phyloP scores from a whole-genome alignment of 2,888 invertebrate genomes.

The Pachymerium ferrugineum region DNA sequence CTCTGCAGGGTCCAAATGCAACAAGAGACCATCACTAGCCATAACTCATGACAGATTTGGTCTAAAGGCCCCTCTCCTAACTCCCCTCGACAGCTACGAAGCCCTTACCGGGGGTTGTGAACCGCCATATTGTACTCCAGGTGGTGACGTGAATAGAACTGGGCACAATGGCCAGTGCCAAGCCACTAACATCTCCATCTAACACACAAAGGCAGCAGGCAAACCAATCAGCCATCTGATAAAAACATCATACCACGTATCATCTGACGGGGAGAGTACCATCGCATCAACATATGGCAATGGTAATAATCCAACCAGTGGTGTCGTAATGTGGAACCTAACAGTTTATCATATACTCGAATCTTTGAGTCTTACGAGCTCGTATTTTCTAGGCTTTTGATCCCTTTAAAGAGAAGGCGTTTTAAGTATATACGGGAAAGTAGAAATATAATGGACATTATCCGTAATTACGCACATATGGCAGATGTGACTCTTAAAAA shows the following conservation, averaged over 20 bases:
- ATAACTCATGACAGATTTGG: conserved; percentile 14
- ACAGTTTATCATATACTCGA: no score
- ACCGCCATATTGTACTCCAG: conserved; percentile 17
- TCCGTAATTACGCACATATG: no score
- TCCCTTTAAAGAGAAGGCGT: no score
- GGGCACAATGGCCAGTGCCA: conserved; percentile 12
- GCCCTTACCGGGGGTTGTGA: neutral
- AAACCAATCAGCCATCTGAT: conserved; percentile 14
- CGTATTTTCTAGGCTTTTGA: neutral
- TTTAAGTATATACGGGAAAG: no score
- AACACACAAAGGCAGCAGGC: neutral
- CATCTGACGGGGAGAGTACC: no score
- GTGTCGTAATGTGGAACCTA: neutral
- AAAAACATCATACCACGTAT: neutral
- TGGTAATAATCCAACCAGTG: neutral
- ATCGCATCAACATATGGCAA: neutral
- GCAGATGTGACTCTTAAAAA: no score
- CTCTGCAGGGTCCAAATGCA: neutral
- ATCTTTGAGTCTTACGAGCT: no score
- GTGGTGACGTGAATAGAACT: neutral
- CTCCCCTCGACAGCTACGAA: conserved; percentile 7
- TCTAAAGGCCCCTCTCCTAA: neutral
- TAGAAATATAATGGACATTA: no score
- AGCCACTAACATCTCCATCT: conserved; percentile 7
- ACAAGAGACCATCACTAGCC: conserved; percentile 13